Base-by-base conservation (phyloP, 2,113 vertebrate species). In the Eptatretus burgeri region DNA sequence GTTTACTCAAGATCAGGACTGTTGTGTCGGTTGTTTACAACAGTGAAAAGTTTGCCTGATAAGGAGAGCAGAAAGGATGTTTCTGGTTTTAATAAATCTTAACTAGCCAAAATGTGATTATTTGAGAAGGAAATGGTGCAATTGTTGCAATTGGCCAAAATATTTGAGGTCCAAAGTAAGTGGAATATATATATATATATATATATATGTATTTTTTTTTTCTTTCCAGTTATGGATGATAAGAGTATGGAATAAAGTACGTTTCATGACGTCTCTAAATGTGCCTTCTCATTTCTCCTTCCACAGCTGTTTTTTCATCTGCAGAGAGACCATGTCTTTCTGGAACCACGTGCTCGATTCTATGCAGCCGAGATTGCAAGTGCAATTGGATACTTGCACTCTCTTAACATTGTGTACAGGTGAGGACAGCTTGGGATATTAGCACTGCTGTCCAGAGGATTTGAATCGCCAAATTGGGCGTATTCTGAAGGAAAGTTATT, bases 351-450 rank as follows among this genome's bases (percentile, higher is more conserved):
- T 52, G 78, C 79, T 49, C 69, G 79, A 56, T 81, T 81, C 68
- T 81, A 81, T 7, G 76, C 78, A 13, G 76, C 78, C 11, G 78
- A 81, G 68, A 79, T 81, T 12, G 77, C 79, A 50, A 79, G 78
- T 64, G 79, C 79, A 13, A 75, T 81, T 11, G 79, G 79, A 52
- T 81, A 80, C 72, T 77, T 81, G 62, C 79, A 81, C 68, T 74
- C 77, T 60, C 72, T 81, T 68, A 76, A 79, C 64, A 77, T 81
- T 4, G 75, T 81, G 63, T 81, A 81, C 77, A 79, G 79, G 79
- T 81, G 65, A 17, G 49, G 50, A 51, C 12, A 12, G 16, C 18
- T 20, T 20, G 41, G 63, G 56, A 41, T 41, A 7, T 41, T 41
- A 41, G 27, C 7, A 41, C 7, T 41, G 27, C 27, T 41, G 27